Conservation (phyloP, 2,888 invertebrate species). For the Trissolcus brochymenae region DNA sequence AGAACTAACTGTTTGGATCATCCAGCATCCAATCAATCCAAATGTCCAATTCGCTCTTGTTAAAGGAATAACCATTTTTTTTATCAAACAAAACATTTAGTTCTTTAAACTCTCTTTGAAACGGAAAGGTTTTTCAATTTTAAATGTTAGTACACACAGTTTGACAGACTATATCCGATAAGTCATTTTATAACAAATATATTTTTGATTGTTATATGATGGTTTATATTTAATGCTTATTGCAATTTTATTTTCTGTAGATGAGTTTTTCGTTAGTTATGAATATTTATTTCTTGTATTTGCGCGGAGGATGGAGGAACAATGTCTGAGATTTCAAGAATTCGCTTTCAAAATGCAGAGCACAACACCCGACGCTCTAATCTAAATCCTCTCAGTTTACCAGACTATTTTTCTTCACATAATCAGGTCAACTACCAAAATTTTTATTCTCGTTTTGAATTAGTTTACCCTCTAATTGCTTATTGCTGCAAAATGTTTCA, state of each 20-base stretch:
- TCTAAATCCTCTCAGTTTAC: slow-evolving; percentile 16
- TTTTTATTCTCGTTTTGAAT: slow-evolving; percentile 3
- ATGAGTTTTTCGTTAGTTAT: neutral
- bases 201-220: no score
- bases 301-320: neutral
- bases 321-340: slow-evolving; percentile 9
- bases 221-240: no score
- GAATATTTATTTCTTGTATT: neutral
- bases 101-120: no score
- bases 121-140: no score
- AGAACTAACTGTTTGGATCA: slow-evolving; percentile 33
- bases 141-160: no score
- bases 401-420: slow-evolving; percentile 3
- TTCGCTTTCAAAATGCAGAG: neutral
- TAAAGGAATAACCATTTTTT: no score
- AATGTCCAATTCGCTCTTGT: neutral
- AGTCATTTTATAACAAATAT: no score
- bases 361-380: slow-evolving; percentile 13
- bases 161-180: no score
- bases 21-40: slow-evolving; percentile 8
- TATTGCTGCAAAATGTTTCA: neutral
- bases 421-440: slow-evolving; percentile 12
- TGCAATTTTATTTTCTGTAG: no score
- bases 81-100: no score
- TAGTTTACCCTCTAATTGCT: neutral